Base-by-base conservation (phyloP, 2,888 invertebrate genomes). In the Bimastos eiseni region DNA sequence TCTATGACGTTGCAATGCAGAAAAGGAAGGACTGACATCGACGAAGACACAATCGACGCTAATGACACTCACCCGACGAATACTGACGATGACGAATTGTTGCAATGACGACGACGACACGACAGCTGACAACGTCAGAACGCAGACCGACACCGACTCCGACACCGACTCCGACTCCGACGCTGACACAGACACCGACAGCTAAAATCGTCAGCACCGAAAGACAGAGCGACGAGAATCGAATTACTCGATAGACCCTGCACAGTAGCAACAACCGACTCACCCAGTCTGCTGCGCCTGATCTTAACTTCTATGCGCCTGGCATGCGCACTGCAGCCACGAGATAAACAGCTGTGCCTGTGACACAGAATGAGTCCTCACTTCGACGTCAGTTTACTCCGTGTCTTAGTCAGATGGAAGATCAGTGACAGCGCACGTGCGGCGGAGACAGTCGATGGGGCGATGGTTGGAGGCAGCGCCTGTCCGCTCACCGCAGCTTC, bases 51-150 rank as follows among this genome's bases (percentile, higher is more conserved):
- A 33, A 37, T 44, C 41, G 33, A 89, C 34, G 33, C 38, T 89
- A 38, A 89, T 89, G 38, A 89, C n/a, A 70, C 70, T 70, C 70
- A 70, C 70, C 70, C 70, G 70, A 70, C 30, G 70, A 70, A n/a
- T 70, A n/a, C 70, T 70, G 70, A 70, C 70, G 70, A 70, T n/a
- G 70, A 17, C 30, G 70, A 70, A 70, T 70, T n/a, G 70, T n/a
- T 30, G 70, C 70, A 70, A 70, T 70, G 30, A 70, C 70, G 70
- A 70, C 15, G 41, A n/a, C 8, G 70, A n/a, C n/a, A 70, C 70
- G 70, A 70, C 70, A 70, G 13, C 17, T 70, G 70, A 70, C 70
- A 70, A 11, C 70, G 70, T 70, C 70, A 70, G n/a, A 70, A 70
- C 8, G 70, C 70, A 3, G 5, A n/a, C 70, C n/a, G n/a, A 70